Evolutionary conservation across 1,140 invertebrate species (phyloP).

Genomic region (Trachymyrmex septentrionalis): DNA sequence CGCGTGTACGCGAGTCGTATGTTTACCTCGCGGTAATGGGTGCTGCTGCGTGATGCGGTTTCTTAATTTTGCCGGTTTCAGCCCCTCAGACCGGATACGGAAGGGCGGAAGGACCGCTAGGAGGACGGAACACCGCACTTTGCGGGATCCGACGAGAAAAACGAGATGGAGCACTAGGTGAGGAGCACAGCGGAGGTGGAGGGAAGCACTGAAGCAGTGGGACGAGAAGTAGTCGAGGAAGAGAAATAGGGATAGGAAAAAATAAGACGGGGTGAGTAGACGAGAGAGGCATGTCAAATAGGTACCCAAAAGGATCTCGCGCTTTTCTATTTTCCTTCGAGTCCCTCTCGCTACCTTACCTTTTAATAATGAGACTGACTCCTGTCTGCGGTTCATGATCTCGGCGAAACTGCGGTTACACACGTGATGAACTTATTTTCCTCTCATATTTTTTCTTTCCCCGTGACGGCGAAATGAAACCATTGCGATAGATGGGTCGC

Average conservation of each 20-base stretch:
- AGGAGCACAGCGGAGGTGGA: conserved; percentile 6
- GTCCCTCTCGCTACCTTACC: conserved; percentile 38
- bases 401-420: conserved; percentile 42
- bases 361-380: conserved; percentile 72
- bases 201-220: neutral
- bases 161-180: conserved; percentile 30
- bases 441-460: conserved; percentile 13
- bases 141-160: conserved; percentile 64
- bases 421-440: conserved; percentile 22
- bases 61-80: conserved; percentile 77
- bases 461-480: conserved; percentile 58
- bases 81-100: conserved; percentile 1
- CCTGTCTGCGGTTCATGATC: conserved; percentile 43
- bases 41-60: conserved; percentile 73
- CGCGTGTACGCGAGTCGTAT: conserved; percentile 77
- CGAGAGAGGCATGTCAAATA: conserved; percentile 74
- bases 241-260: conserved; percentile 61
- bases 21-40: conserved; percentile 79
- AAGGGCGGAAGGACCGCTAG: conserved; percentile 34
- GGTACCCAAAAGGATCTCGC: conserved; percentile 71
- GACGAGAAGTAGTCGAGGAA: conserved; percentile 46
- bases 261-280: conserved; percentile 45
- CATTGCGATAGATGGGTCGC: conserved; percentile 28
- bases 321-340: conserved; percentile 73
- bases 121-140: conserved; percentile 57